phyloP scores from a whole-genome alignment of 2,888 invertebrate species.

The Pseudococcus longispinus region DNA sequence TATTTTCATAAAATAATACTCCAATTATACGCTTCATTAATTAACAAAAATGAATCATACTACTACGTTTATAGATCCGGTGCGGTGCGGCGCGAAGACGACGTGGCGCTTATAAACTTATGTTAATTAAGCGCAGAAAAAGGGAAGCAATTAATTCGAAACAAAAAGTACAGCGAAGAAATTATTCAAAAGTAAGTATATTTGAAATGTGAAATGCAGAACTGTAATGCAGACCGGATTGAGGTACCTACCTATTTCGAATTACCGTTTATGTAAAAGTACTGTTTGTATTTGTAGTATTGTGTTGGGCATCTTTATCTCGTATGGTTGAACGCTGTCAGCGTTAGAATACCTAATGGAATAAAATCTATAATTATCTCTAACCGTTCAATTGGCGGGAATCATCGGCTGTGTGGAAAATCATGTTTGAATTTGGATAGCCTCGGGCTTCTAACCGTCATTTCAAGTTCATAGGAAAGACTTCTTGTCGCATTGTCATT shows the following conservation, averaged over 20 bases:
- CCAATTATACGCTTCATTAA: not conserved
- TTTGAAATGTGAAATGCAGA: no score
- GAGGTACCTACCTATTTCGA: no score
- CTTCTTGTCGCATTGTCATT: not conserved
- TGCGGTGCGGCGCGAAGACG: not conserved
- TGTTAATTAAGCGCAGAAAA: not conserved
- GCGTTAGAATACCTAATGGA: not conserved
- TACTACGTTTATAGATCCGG: not conserved
- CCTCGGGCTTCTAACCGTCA: not conserved
- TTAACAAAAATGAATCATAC: not conserved
- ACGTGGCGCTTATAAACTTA: not conserved
- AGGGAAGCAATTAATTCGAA: not conserved
- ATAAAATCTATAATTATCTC: not conserved
- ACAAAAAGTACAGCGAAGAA: not conserved
- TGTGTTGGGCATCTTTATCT: not conserved
- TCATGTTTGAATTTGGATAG: not conserved
- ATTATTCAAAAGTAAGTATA: not conserved
- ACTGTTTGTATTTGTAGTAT: no score
- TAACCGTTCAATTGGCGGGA: not conserved
- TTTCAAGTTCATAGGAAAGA: conserved; percentile 1
- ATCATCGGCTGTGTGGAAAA: not conserved
- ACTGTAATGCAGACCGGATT: no score
- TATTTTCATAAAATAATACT: not conserved
- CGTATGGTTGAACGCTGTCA: not conserved
- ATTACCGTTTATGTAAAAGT: no score